Evolutionary conservation across 2,797 vertebrate species (phyloP).

Genomic region (Helarctos malayanus): DNA sequence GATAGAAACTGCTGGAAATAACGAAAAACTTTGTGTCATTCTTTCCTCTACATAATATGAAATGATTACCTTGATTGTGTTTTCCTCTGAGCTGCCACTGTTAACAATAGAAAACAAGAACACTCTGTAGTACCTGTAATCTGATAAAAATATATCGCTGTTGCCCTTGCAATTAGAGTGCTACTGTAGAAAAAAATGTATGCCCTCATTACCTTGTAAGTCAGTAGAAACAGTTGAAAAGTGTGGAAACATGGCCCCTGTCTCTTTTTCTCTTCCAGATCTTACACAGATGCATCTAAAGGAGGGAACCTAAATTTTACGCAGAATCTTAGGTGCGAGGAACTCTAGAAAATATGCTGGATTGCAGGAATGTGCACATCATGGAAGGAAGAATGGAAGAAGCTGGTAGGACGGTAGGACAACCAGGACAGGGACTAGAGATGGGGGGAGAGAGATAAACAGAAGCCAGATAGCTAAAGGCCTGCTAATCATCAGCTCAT

Average conservation of each 20-base stretch:
- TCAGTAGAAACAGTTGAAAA: not conserved
- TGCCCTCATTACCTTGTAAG: not conserved
- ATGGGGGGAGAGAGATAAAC: not conserved
- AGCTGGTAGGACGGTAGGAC: not conserved
- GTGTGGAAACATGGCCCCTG: not conserved
- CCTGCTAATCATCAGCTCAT: conserved; percentile 4
- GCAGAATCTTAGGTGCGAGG: not conserved
- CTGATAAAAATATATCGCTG: not conserved
- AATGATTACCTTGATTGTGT: not conserved
- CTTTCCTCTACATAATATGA: not conserved
- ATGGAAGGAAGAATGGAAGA: not conserved
- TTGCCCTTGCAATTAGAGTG: not conserved
- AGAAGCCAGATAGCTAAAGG: not conserved
- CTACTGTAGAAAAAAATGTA: not conserved
- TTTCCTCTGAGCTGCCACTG: not conserved
- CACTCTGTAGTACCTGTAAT: not conserved
- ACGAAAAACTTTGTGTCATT: not conserved
- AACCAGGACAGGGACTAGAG: not conserved
- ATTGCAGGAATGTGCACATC: not conserved
- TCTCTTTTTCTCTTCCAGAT: not conserved
- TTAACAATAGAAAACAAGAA: not conserved
- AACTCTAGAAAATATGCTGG: not conserved
- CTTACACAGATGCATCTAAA: not conserved
- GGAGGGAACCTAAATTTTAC: not conserved
- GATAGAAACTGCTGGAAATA: not conserved